A percentile compares a stretch with the other conserved stretches of the same genome.
Conservation (phyloP, 1,140 invertebrate species). For the Orussus abietinus region DNA sequence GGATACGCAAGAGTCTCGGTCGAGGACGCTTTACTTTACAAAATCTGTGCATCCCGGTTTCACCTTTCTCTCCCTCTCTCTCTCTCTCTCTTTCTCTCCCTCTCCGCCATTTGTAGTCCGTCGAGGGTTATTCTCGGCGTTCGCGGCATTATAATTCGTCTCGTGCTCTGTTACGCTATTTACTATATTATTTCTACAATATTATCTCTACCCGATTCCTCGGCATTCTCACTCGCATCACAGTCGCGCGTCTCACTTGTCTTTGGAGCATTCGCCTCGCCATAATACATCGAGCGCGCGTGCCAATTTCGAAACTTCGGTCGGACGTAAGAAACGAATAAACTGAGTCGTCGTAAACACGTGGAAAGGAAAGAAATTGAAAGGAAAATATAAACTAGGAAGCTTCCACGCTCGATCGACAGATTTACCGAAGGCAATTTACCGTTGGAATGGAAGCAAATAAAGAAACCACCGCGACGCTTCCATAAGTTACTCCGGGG, state of each 20-base stretch:
- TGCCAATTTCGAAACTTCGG: slow-evolving; percentile 22
- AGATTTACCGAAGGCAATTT: too few relatives aligned
- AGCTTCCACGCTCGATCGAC: too few relatives aligned
- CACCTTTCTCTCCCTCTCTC: background rate
- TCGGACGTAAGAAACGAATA: too few relatives aligned
- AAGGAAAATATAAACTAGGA: too few relatives aligned
- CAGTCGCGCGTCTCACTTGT: slow-evolving; percentile 30
- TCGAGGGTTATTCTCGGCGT: background rate
- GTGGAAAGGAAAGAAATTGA: too few relatives aligned
- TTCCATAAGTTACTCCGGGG: too few relatives aligned
- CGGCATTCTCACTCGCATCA: slow-evolving; percentile 33
- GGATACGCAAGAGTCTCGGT: background rate
- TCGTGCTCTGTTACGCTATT: background rate
- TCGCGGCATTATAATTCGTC: background rate
- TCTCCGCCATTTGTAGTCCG: background rate
- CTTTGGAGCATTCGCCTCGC: slow-evolving; percentile 34
- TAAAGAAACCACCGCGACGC: too few relatives aligned
- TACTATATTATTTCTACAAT: slow-evolving; percentile 17
- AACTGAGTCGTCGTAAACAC: too few relatives aligned
- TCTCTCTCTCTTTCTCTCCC: too few relatives aligned
- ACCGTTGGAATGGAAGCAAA: too few relatives aligned
- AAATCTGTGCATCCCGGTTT: too few relatives aligned
- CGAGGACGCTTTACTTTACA: slow-evolving; percentile 2
- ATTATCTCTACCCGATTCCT: slow-evolving; percentile 18
- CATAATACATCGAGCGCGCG: slow-evolving; percentile 15